Evolutionary conservation across 2,888 invertebrate species (phyloP).

Genomic region (Dusona sp.): DNA sequence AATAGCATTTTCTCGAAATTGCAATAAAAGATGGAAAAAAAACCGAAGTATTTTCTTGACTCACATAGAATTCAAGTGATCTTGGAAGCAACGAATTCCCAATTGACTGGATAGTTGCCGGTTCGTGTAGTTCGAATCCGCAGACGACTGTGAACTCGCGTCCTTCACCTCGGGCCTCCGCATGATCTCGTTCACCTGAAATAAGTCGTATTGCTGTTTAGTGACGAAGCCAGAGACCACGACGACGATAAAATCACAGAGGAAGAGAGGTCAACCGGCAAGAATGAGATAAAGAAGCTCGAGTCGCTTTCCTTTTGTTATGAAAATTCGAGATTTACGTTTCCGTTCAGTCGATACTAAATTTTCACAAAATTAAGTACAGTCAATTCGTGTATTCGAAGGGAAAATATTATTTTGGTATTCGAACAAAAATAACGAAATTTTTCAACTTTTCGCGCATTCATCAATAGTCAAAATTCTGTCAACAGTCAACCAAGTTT

Average conservation of each 20-base stretch:
- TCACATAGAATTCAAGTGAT: constrained; percentile 59
- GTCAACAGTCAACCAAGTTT: no score
- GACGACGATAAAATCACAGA: constrained; percentile 42
- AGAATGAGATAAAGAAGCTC: constrained; percentile 37
- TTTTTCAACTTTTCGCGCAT: background rate
- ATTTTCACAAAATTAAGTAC: background rate
- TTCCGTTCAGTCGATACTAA: background rate
- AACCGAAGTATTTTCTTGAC: constrained; percentile 43
- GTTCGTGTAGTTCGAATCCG: constrained; percentile 41
- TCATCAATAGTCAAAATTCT: background rate
- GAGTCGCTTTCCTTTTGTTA: constrained; percentile 70
- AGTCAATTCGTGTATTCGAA: background rate
- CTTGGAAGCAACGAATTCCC: constrained; percentile 63
- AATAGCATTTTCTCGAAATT: background rate
- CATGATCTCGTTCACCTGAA: constrained; percentile 69
- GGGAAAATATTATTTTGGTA: background rate
- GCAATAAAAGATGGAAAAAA: background rate
- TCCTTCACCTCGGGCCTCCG: constrained; percentile 68
- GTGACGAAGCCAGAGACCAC: constrained; percentile 16
- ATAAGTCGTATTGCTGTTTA: constrained; percentile 41
- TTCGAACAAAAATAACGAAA: background rate
- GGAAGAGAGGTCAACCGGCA: constrained; percentile 56
- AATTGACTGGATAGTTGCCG: constrained; percentile 43
- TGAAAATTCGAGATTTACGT: constrained; percentile 66
- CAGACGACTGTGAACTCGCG: constrained; percentile 63